These are phyloP conservation scores for Gymnarchus niloticus DNA, from an alignment of 2,113 vertebrate genomes.

Conservation along the genomic window DNA sequence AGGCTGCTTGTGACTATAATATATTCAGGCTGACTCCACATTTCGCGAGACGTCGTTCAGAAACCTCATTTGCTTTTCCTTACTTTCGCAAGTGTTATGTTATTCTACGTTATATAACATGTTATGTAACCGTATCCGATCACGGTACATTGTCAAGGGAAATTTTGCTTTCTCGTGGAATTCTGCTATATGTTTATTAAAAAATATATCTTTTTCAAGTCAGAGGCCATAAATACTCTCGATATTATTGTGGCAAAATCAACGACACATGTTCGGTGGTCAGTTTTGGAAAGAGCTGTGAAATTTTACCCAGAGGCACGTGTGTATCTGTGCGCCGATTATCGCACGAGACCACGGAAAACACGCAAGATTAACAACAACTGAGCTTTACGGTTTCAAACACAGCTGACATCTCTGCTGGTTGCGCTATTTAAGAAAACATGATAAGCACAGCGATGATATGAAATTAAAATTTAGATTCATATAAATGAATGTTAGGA, in stretches of 20 bases:
- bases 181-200: neutral
- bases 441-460: too few relatives aligned
- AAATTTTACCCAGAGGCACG: neutral
- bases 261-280: neutral
- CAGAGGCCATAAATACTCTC: neutral
- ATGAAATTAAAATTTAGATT: neutral
- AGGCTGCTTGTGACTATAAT: neutral
- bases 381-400: neutral
- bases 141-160: neutral
- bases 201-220: neutral
- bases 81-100: neutral
- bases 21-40: neutral
- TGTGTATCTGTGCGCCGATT: neutral
- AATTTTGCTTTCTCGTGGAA: neutral
- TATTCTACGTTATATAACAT: neutral
- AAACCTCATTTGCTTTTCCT: neutral
- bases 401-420: neutral
- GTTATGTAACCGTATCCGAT: neutral
- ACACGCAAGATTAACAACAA: neutral
- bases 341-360: neutral
- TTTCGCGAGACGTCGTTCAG: neutral
- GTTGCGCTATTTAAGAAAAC: neutral
- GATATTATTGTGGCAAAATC: neutral
- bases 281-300: neutral
- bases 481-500: neutral